Percentiles rank a stretch among this genome's conserved stretches.
Conservation (phyloP, 2,797 vertebrate genomes). For the Pseudochirops corinnae region DNA sequence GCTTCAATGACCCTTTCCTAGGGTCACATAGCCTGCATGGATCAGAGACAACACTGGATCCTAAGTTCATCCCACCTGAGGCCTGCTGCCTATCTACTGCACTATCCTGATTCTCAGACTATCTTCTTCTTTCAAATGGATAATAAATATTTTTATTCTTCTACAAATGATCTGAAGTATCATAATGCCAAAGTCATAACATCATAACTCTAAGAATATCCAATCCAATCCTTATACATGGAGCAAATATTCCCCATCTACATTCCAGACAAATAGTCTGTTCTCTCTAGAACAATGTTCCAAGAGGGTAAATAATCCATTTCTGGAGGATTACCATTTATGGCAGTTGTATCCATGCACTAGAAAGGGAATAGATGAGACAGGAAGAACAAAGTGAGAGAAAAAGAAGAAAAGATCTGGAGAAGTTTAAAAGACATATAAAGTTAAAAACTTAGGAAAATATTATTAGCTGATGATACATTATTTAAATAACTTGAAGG, state of each 20-base stretch:
- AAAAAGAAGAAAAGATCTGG: not conserved
- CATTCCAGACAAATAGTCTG: conserved; percentile 26
- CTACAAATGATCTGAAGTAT: conserved; percentile 8
- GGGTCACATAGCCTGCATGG: not conserved
- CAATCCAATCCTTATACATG: not conserved
- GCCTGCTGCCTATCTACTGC: not conserved
- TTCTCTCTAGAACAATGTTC: not conserved
- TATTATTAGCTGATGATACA: not conserved
- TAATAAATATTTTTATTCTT: conserved; percentile 45
- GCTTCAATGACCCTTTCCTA: not conserved
- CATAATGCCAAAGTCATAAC: not conserved
- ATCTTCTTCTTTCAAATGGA: conserved; percentile 12
- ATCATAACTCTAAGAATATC: not conserved
- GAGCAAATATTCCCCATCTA: not conserved
- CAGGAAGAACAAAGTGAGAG: not conserved
- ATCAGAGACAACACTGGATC: not conserved
- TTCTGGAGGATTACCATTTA: conserved; percentile 33
- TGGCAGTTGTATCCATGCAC: not conserved
- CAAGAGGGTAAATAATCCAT: not conserved
- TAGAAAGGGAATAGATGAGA: conserved; percentile 4
- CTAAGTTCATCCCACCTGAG: not conserved
- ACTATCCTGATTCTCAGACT: not conserved
- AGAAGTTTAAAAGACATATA: not conserved
- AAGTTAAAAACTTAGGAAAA: conserved; percentile 21
- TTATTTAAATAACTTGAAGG: not conserved